Percentiles rank a stretch among this genome's conserved stretches.
These are phyloP conservation scores for Pelochelys cantorii DNA, from an alignment of 2,797 vertebrate species.

Conservation along the genomic window DNA sequence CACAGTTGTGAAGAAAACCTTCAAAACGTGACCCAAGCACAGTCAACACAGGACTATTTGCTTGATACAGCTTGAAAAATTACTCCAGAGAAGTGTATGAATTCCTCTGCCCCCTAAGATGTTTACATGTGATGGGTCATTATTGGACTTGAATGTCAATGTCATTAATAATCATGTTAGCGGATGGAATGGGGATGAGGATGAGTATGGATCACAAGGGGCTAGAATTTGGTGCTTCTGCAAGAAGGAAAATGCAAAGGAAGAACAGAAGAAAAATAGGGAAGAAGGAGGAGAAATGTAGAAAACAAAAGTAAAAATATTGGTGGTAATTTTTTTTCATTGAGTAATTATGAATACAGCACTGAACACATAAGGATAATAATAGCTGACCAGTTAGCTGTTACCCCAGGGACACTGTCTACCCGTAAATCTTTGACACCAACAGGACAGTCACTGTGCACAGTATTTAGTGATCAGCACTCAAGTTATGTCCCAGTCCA, in stretches of 20 bases:
- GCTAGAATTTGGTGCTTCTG: neutral
- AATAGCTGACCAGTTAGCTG: neutral
- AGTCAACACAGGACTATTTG: no score
- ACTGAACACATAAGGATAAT: neutral
- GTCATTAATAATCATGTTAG: neutral
- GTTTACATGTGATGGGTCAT: neutral
- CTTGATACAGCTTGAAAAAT: neutral
- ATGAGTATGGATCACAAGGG: neutral
- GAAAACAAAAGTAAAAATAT: neutral
- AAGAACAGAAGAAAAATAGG: neutral
- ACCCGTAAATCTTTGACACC: neutral
- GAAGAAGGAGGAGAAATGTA: neutral
- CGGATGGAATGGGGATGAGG: neutral
- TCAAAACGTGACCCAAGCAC: neutral
- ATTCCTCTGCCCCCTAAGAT: neutral
- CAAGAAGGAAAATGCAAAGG: neutral
- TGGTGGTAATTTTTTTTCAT: neutral
- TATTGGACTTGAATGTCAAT: neutral
- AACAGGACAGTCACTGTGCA: neutral
- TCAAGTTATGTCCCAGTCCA: neutral
- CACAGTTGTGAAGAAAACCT: neutral
- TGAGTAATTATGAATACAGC: neutral
- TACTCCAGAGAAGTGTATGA: neutral
- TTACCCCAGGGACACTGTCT: neutral
- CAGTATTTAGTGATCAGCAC: neutral